Conservation (phyloP, 2,113 vertebrate species). For the Trematocara marginatum region DNA sequence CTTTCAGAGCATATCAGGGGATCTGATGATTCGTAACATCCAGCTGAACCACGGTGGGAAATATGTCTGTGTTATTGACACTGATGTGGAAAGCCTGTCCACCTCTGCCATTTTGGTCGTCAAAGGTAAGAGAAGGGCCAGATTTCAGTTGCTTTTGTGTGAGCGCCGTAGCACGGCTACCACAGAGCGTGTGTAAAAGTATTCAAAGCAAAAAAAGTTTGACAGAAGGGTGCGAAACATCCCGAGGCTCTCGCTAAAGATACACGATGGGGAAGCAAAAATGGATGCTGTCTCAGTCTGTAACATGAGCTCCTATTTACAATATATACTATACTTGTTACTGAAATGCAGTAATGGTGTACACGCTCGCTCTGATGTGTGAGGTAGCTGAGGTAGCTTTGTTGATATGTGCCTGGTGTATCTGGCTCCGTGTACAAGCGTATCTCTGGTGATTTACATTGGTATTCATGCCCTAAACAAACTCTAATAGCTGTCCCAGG, state of each 20-base stretch:
- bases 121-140: conserved; percentile 75
- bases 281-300: not conserved
- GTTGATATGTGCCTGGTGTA: conserved; percentile 15
- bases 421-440: not conserved
- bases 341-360: not conserved
- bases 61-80: conserved; percentile 87
- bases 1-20: conserved; percentile 82
- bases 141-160: not conserved
- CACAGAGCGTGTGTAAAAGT: not conserved
- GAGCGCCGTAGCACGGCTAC: not conserved
- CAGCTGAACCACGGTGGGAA: conserved; percentile 89
- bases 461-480: conserved; percentile 52
- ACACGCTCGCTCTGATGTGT: not conserved
- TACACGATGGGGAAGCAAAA: not conserved
- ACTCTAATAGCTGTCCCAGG: conserved; percentile 55
- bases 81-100: conserved; percentile 87
- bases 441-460: conserved; percentile 46
- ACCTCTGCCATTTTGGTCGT: conserved; percentile 86
- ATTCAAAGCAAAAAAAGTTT: not conserved
- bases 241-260: not conserved
- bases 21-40: conserved; percentile 94
- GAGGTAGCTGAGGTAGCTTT: not conserved
- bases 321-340: not conserved
- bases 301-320: conserved; percentile 6
- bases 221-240: not conserved